Evolutionary conservation across 1,140 invertebrate genomes (phyloP), one percentile per base, ranked within the genome.

Genomic region (Chionoecetes opilio): DNA sequence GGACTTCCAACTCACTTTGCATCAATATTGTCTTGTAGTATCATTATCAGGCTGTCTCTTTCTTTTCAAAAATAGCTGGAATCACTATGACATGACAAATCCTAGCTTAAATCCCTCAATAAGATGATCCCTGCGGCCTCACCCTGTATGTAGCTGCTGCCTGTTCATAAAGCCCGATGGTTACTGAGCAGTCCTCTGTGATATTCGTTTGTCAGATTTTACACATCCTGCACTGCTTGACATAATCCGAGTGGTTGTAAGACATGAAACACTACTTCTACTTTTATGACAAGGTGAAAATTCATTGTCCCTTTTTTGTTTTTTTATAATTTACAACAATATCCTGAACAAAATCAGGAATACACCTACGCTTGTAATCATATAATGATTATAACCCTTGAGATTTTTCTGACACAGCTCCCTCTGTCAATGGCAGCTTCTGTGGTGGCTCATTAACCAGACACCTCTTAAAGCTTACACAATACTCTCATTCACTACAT

Each of bases 321-420:
- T 75, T 75, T 21, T 26, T n/a, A 21, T 75, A 26, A 75, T n/a
- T 75, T 38, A 75, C 32, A 91, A 21, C 35, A 75, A 90, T 90
- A 53, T 14, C 89, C 53, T 75, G 29, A 32, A 91, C 29, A 91
- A 91, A 91, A 91, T 91, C 89, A 91, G 11, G 38, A 75, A 75
- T n/a, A 17, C 29, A 75, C 14, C 38, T 34, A 35, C 32, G 26
- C 53, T 29, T 21, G 5, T 75, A 75, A 91, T 91, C 17, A 41
- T 75, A 91, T 29, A 75, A 91, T 75, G 53, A 29, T 91, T 53
- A 90, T 53, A 75, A 26, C 89, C 32, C 26, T 75, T 21, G 9
- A 63, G 29, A 41, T 63, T 75, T 31, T 91, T 91, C 46, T 91
- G 41, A 29, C 75, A 75, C 46, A 34, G 89, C 89, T 75, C 29